Conservation (phyloP, 2,113 vertebrate genomes). For the Scophthalmus maximus region DNA sequence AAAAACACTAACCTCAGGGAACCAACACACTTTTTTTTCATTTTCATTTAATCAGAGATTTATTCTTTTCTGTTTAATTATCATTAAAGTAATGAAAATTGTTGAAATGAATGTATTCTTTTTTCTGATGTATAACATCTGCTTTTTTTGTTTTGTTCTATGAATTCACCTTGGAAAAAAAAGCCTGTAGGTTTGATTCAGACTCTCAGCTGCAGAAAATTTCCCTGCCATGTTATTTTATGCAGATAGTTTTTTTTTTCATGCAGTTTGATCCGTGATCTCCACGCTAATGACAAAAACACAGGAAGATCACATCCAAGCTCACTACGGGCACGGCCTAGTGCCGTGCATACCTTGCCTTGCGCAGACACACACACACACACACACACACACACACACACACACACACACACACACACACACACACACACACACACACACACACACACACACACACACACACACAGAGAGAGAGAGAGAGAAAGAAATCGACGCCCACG, state of each 20-base stretch:
- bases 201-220: slow-evolving; percentile 39
- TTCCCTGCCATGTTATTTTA: slow-evolving; percentile 29
- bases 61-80: no score
- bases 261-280: slow-evolving; percentile 65
- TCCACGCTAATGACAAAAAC: slow-evolving; percentile 69
- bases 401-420: neutral
- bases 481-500: slow-evolving; percentile 59
- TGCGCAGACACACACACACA: neutral
- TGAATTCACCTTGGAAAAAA: no score
- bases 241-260: slow-evolving; percentile 54
- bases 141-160: neutral
- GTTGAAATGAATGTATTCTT: neutral
- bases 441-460: neutral
- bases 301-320: slow-evolving; percentile 64
- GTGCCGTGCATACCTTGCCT: slow-evolving; percentile 33
- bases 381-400: neutral
- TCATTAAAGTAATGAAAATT: neutral
- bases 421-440: neutral
- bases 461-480: neutral
- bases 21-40: neutral
- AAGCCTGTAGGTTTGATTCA: slow-evolving; percentile 27
- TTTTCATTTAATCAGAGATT: neutral
- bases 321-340: slow-evolving; percentile 47
- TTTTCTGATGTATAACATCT: neutral
- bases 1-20: no score